Percentiles rank a stretch among this genome's conserved stretches.
These are phyloP conservation scores for Zosterops lateralis DNA, from an alignment of 2,113 vertebrate genomes.

Conservation along the genomic window DNA sequence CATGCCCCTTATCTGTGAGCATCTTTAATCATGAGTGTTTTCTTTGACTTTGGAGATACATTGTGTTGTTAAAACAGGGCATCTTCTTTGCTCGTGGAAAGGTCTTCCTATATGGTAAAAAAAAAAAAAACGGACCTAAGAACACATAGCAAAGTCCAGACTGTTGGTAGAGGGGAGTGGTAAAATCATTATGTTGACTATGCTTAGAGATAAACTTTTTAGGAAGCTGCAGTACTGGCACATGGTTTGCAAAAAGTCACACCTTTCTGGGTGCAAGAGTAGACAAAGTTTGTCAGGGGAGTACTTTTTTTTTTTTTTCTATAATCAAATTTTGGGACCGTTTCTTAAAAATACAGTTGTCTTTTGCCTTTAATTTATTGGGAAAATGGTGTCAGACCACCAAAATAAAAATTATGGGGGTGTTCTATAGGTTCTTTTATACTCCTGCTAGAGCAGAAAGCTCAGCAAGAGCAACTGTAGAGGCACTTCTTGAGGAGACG, in stretches of 20 bases:
- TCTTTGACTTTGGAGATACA: not conserved
- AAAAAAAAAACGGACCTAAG: not conserved
- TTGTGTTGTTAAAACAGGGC: not conserved
- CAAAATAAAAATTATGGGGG: not conserved
- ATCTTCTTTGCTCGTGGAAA: not conserved
- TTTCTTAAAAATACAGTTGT: not conserved
- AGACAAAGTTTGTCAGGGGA: not conserved
- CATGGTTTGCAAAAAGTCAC: not conserved
- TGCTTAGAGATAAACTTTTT: not conserved
- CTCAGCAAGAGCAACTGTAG: not conserved
- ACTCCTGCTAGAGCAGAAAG: not conserved
- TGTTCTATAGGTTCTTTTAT: not conserved
- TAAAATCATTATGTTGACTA: not conserved
- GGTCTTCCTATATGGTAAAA: not conserved
- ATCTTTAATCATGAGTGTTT: not conserved
- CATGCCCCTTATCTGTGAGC: not conserved
- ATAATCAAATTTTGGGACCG: not conserved
- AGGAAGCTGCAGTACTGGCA: not conserved
- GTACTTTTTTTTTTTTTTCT: not conserved
- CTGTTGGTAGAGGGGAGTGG: not conserved
- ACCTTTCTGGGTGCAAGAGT: not conserved
- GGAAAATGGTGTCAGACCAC: not conserved
- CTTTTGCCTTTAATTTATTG: not conserved
- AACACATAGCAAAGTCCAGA: not conserved
- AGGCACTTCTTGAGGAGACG: not conserved